phyloP scores from a whole-genome alignment of 2,888 invertebrate genomes.

The Ommatoiulus sabulosus region DNA sequence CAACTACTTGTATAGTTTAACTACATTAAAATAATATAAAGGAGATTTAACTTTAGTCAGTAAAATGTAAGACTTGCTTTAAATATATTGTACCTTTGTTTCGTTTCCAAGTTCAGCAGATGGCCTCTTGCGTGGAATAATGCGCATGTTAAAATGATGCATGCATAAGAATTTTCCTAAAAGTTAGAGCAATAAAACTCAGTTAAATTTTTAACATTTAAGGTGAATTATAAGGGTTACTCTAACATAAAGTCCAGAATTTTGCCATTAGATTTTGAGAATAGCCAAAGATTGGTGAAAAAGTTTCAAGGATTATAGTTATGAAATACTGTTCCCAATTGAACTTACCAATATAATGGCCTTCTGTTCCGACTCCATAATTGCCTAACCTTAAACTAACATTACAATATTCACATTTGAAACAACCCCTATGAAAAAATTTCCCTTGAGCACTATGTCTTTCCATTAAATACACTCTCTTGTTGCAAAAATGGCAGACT shows the following conservation, averaged over 20 bases:
- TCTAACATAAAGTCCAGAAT: too few species aligned
- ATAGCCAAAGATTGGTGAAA: neutral
- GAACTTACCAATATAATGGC: constrained; percentile 58
- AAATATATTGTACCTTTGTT: constrained; percentile 23
- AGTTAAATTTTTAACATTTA: too few species aligned
- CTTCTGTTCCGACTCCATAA: constrained; percentile 65
- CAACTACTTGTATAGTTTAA: too few species aligned
- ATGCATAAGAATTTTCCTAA: constrained; percentile 71
- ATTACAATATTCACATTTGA: constrained; percentile 93
- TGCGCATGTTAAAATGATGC: constrained; percentile 77
- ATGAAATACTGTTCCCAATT: neutral
- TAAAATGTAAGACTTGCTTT: too few species aligned
- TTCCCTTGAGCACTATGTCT: constrained; percentile 88
- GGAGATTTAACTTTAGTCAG: too few species aligned
- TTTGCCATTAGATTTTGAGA: neutral
- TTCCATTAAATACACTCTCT: constrained; percentile 94
- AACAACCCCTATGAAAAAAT: constrained; percentile 92
- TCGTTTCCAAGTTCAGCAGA: constrained; percentile 21
- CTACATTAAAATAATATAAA: too few species aligned
- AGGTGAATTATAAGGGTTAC: too few species aligned
- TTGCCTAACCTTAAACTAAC: constrained; percentile 82
- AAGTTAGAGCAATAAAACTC: constrained; percentile 38
- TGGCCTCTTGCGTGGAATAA: constrained; percentile 53
- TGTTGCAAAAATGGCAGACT: constrained; percentile 88
- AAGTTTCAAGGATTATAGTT: neutral